A percentile compares a stretch with the other conserved stretches of the same genome.
These are phyloP conservation scores for Acrobasis suavella DNA, from an alignment of 2,888 invertebrate genomes.

Conservation along the genomic window DNA sequence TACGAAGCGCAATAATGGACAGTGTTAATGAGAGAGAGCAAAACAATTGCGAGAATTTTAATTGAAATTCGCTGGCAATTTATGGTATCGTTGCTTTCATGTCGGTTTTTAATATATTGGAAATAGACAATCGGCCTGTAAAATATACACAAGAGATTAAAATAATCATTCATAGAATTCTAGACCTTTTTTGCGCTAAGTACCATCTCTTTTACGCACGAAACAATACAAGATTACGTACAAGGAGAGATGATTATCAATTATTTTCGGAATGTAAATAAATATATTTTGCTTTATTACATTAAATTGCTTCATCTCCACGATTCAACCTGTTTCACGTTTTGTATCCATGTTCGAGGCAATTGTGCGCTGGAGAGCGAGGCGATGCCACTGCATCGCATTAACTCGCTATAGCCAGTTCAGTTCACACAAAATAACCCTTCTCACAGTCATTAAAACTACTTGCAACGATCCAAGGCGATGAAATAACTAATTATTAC, in stretches of 20 bases:
- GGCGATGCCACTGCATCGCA: background rate
- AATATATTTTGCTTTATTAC: constrained; percentile 17
- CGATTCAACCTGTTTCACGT: constrained; percentile 11
- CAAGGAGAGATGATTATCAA: constrained; percentile 5
- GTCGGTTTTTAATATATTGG: background rate
- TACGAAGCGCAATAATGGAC: constrained; percentile 5
- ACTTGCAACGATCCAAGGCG: constrained; percentile 22
- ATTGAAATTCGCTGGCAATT: constrained; percentile 1
- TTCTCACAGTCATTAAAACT: constrained; percentile 35
- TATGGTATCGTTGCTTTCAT: background rate
- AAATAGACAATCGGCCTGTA: no score
- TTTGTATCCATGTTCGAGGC: constrained; percentile 6
- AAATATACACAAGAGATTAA: no score
- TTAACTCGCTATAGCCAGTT: constrained; percentile 35
- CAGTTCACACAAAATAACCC: constrained; percentile 53
- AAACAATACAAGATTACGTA: constrained; percentile 5
- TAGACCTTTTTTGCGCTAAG: no score
- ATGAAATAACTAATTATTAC: constrained; percentile 10
- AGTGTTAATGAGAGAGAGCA: constrained; percentile 26
- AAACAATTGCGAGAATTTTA: constrained; percentile 17
- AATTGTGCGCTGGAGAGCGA: constrained; percentile 28
- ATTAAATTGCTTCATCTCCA: constrained; percentile 19
- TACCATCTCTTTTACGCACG: background rate
- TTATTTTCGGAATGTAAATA: constrained; percentile 6
- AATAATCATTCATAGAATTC: no score